Conservation (phyloP, 2,797 vertebrate genomes). For the Ctenochaetus hawaiiensis region DNA sequence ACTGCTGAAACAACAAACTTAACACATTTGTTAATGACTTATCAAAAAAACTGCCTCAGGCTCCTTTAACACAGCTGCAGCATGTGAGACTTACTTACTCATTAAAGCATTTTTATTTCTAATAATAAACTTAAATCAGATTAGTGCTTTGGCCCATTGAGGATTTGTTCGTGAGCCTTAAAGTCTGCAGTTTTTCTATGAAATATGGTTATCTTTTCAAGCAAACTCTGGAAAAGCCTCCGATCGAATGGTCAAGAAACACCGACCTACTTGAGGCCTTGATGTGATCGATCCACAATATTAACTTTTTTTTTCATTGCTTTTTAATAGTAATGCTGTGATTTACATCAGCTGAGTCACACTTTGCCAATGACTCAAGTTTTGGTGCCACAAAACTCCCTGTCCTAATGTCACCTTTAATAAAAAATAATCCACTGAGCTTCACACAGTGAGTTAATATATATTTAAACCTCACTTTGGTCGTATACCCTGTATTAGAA, state of each 20-base stretch:
- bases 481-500: neutral
- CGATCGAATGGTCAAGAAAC: too few relatives aligned
- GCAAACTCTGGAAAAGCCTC: neutral
- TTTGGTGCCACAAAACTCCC: slow-evolving; percentile 1
- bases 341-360: slow-evolving; percentile 21
- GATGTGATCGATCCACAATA: slow-evolving; percentile 9
- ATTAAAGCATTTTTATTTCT: slow-evolving; percentile 18
- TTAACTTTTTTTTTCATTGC: neutral
- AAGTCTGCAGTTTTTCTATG: neutral
- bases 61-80: neutral
- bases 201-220: neutral
- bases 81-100: neutral
- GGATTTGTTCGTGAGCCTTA: neutral
- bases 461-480: neutral
- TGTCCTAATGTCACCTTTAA: neutral
- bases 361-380: slow-evolving; percentile 5
- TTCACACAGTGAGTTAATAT: neutral
- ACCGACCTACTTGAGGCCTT: neutral
- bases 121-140: slow-evolving; percentile 10
- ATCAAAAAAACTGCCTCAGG: neutral
- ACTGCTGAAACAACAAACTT: neutral
- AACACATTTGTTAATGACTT: neutral
- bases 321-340: slow-evolving; percentile 9
- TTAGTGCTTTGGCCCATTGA: neutral
- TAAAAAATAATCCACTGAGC: neutral